Percentiles rank a stretch among this genome's conserved stretches.
Conservation (phyloP, 1,140 invertebrate genomes). For the Drosophila persimilis region DNA sequence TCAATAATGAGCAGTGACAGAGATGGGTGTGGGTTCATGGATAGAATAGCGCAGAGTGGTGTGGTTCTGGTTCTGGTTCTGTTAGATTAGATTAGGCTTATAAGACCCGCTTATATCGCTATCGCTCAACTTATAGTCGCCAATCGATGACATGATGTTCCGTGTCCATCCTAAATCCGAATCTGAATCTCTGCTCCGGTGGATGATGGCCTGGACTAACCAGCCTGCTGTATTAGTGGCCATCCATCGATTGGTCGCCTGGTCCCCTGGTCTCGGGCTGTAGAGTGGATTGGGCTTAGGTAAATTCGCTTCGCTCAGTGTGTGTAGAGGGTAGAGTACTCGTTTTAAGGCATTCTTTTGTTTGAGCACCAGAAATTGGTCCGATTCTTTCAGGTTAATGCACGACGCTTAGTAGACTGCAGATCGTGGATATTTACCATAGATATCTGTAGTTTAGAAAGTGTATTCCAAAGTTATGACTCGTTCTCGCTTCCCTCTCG, state of each 20-base stretch:
- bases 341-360: constrained; percentile 57
- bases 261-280: constrained; percentile 36
- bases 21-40: constrained; percentile 21
- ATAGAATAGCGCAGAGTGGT: constrained; percentile 21
- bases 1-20: constrained; percentile 39
- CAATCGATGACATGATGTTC: constrained; percentile 14
- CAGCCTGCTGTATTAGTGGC: constrained; percentile 78
- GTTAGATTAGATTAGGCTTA: constrained; percentile 67
- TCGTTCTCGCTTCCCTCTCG: constrained; percentile 12
- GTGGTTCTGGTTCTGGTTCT: not conserved
- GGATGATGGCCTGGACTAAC: constrained; percentile 29
- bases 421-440: constrained; percentile 17
- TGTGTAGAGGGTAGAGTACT: constrained; percentile 23
- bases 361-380: constrained; percentile 71
- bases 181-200: constrained; percentile 22
- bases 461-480: constrained; percentile 14
- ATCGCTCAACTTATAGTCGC: constrained; percentile 64
- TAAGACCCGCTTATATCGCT: constrained; percentile 81
- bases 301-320: constrained; percentile 68
- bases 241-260: constrained; percentile 13
- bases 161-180: constrained; percentile 26
- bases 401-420: constrained; percentile 23
- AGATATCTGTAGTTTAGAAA: constrained; percentile 17
- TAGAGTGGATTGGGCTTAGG: constrained; percentile 41
- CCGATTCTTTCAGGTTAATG: constrained; percentile 43